A percentile compares a stretch with the other conserved stretches of the same genome.
These are phyloP conservation scores for Trachurus trachurus DNA, from an alignment of 2,797 vertebrate species.

Conservation along the genomic window DNA sequence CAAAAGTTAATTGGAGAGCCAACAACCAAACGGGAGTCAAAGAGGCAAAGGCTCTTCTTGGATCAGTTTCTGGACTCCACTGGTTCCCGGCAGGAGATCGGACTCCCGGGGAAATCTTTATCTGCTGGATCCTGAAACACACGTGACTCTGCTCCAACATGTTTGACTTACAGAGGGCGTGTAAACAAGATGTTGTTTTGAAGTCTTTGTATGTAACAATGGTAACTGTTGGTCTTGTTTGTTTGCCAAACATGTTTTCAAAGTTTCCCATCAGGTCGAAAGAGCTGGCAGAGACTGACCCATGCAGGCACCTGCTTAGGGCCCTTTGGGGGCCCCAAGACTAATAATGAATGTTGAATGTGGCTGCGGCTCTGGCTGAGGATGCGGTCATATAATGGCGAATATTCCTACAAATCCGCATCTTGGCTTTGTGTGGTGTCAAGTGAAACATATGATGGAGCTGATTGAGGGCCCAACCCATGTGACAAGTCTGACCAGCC, in stretches of 20 bases:
- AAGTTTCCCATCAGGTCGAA: constrained; percentile 30
- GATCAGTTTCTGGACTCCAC: background rate
- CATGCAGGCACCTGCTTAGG: background rate
- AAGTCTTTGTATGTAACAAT: constrained; percentile 38
- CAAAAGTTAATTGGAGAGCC: background rate
- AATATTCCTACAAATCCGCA: too few relatives aligned
- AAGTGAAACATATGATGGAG: too few relatives aligned
- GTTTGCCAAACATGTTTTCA: constrained; percentile 16
- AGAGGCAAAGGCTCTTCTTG: background rate
- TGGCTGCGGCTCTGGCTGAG: too few relatives aligned
- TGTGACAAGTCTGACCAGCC: background rate
- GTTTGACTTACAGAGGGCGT: constrained; percentile 58
- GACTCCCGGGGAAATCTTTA: constrained; percentile 33
- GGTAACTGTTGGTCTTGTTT: constrained; percentile 35
- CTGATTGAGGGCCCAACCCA: background rate
- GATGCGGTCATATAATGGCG: too few relatives aligned
- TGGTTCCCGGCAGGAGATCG: constrained; percentile 36
- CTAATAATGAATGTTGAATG: too few relatives aligned
- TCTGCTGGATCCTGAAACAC: constrained; percentile 38
- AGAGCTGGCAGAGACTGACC: background rate
- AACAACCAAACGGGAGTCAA: background rate
- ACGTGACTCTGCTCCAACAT: constrained; percentile 35
- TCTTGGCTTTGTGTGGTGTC: too few relatives aligned
- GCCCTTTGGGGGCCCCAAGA: too few relatives aligned
- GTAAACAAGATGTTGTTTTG: constrained; percentile 57